Percentiles rank a stretch among this genome's conserved stretches.
Conservation (phyloP, 2,797 vertebrate genomes). For the Thripadectes ignobilis region DNA sequence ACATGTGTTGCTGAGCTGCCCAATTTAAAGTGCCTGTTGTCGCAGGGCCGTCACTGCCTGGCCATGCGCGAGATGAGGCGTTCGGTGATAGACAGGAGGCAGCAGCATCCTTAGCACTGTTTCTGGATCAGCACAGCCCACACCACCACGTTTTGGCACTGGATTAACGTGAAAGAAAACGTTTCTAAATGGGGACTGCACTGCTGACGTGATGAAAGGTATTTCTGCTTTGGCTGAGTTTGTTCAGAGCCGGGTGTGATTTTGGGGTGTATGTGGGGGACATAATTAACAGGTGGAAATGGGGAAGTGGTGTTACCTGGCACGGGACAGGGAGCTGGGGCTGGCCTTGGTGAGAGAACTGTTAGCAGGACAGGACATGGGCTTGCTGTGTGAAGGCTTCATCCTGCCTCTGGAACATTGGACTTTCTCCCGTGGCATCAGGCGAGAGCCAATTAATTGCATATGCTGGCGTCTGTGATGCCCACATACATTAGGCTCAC, state of each 20-base stretch:
- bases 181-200: slow-evolving; percentile 17
- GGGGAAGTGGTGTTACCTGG: neutral
- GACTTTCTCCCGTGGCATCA: slow-evolving; percentile 19
- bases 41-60: neutral
- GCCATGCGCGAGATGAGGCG: slow-evolving; percentile 1
- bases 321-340: neutral
- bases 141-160: neutral
- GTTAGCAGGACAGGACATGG: neutral
- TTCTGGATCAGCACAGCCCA: neutral
- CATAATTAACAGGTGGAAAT: neutral
- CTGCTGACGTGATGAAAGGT: slow-evolving; percentile 33
- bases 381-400: neutral
- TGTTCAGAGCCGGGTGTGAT: neutral
- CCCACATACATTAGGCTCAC: neutral
- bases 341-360: neutral
- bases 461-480: neutral
- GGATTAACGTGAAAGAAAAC: neutral
- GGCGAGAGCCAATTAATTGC: neutral
- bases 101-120: slow-evolving; percentile 21
- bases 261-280: neutral
- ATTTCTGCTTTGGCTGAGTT: neutral
- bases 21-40: slow-evolving; percentile 43
- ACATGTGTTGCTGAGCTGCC: slow-evolving; percentile 56
- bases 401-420: neutral
- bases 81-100: slow-evolving; percentile 56